A percentile compares a stretch with the other conserved stretches of the same genome.
Evolutionary conservation across 2,113 vertebrate species (phyloP).

Genomic region (Pitta sordida): DNA sequence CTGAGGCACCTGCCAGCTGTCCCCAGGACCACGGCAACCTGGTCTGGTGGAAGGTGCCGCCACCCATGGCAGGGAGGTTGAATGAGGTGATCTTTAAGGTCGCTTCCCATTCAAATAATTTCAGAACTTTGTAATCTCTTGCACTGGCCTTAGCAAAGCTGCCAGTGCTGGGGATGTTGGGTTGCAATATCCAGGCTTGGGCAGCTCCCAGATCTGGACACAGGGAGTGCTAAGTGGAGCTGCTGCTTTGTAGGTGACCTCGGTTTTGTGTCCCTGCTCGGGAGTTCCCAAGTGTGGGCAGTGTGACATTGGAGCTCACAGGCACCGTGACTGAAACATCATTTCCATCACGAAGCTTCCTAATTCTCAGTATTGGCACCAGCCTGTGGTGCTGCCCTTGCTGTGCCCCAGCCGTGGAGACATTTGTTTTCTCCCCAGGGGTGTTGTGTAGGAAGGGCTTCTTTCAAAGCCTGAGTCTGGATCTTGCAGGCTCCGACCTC

Average conservation of each 20-base stretch:
- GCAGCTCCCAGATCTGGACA: neutral
- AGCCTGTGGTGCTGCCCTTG: neutral
- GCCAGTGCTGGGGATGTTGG: neutral
- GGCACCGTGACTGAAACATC: rapidly evolving
- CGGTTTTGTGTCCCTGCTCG: neutral
- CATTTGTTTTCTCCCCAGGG: neutral
- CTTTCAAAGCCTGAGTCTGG: neutral
- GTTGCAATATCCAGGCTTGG: neutral
- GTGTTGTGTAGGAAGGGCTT: neutral
- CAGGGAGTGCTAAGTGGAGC: rapidly evolving
- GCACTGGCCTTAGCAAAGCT: neutral
- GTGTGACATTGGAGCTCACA: neutral
- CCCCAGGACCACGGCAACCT: neutral
- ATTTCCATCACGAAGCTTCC: neutral
- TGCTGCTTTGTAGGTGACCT: neutral
- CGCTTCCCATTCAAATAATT: neutral
- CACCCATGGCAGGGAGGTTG: neutral
- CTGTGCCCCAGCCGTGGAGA: neutral
- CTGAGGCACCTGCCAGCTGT: neutral
- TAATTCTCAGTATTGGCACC: neutral
- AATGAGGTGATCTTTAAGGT: neutral
- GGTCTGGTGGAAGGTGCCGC: neutral
- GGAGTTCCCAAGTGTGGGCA: neutral
- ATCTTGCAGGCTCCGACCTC: neutral
- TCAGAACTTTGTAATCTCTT: rapidly evolving